Evolutionary conservation across 2,888 invertebrate genomes (phyloP).

Genomic region (Apamea epomidion): DNA sequence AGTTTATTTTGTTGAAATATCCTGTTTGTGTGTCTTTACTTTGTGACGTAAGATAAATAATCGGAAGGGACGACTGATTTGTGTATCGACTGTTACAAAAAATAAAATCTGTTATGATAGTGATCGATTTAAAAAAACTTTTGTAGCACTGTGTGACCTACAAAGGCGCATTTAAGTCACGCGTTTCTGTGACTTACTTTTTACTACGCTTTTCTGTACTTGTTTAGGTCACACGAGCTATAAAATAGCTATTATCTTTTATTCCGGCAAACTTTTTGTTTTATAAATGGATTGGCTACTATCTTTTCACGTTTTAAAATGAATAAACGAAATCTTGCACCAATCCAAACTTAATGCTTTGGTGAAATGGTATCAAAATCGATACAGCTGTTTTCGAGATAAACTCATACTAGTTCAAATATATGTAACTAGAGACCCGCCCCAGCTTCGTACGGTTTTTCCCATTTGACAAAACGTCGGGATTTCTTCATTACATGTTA

Average conservation of each 20-base stretch:
- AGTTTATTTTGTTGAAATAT: constrained; percentile 1
- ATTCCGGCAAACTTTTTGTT: neutral
- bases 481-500: too few species aligned
- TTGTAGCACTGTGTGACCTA: neutral
- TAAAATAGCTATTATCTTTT: neutral
- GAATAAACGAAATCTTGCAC: neutral
- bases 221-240: too few species aligned
- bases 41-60: constrained; percentile 20
- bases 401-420: too few species aligned
- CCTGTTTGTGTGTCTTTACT: neutral
- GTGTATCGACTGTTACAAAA: neutral
- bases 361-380: neutral
- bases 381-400: neutral
- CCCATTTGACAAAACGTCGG: too few species aligned
- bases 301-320: constrained; percentile 1
- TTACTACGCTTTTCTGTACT: too few species aligned
- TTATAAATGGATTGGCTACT: neutral
- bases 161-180: too few species aligned
- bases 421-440: too few species aligned
- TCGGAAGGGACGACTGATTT: constrained; percentile 40
- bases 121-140: constrained; percentile 2
- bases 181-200: too few species aligned
- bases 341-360: neutral
- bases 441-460: too few species aligned
- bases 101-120: neutral